Evolutionary conservation across 1,140 invertebrate species (phyloP).

Genomic region (Hermetia illucens): DNA sequence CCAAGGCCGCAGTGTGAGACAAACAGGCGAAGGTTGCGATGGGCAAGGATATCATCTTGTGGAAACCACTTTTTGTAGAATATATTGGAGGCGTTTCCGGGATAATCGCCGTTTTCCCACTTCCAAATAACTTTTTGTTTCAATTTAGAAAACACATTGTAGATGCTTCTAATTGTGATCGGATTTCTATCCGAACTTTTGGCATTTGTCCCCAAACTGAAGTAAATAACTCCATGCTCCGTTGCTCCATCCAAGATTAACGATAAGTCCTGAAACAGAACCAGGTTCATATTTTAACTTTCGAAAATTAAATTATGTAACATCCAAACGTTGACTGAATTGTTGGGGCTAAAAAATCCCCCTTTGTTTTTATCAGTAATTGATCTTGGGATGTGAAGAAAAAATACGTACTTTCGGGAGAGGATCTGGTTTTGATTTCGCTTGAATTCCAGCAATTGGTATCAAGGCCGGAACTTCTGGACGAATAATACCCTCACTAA

Average conservation of each 20-base stretch:
- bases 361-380: too few species aligned
- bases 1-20: too few species aligned
- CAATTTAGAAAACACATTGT: constrained; percentile 30
- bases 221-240: constrained; percentile 37
- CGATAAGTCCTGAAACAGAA: constrained; percentile 30
- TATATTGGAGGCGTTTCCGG: too few species aligned
- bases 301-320: too few species aligned
- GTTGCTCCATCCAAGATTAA: constrained; percentile 30
- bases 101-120: too few species aligned
- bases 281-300: too few species aligned
- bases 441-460: constrained; percentile 30
- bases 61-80: too few species aligned
- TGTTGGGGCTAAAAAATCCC: too few species aligned
- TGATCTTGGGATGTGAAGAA: too few species aligned
- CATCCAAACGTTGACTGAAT: too few species aligned
- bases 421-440: constrained; percentile 19
- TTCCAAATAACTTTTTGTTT: constrained; percentile 38
- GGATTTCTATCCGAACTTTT: constrained; percentile 22
- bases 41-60: too few species aligned
- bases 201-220: constrained; percentile 40
- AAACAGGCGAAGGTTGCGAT: too few species aligned
- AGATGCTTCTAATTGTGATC: constrained; percentile 22
- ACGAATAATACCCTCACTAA: constrained; percentile 20
- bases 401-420: constrained; percentile 16
- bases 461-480: constrained; percentile 27